phyloP scores from a whole-genome alignment of 1,140 invertebrate species.

The Drosophila carrolli region DNA sequence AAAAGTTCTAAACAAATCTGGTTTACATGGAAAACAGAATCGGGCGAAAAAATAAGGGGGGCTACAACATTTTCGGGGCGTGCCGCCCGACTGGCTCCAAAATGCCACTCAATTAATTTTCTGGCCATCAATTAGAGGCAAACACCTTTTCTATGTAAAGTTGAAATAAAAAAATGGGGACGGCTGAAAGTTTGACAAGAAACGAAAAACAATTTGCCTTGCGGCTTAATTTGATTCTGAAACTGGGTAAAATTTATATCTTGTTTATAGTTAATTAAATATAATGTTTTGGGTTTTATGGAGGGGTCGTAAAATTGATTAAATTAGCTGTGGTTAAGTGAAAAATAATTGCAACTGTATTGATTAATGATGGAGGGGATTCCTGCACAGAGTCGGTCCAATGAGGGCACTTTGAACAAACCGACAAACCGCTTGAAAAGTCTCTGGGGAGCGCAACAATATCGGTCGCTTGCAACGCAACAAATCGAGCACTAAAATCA shows the following conservation, averaged over 20 bases:
- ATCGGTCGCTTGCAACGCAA: constrained; percentile 42
- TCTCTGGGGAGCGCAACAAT: constrained; percentile 15
- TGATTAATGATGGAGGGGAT: neutral
- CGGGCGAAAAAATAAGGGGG: constrained; percentile 14
- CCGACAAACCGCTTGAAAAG: neutral
- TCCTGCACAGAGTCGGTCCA: neutral
- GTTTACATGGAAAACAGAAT: constrained; percentile 42
- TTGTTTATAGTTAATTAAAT: constrained; percentile 65
- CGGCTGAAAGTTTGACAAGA: constrained; percentile 50
- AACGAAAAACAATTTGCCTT: constrained; percentile 49
- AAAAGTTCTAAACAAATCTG: constrained; percentile 52
- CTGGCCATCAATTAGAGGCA: constrained; percentile 62
- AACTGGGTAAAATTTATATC: constrained; percentile 38
- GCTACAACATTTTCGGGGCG: constrained; percentile 26
- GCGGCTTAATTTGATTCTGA: constrained; percentile 40
- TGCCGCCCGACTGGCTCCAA: constrained; percentile 32
- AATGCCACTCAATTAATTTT: constrained; percentile 68
- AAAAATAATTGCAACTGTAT: constrained; percentile 26
- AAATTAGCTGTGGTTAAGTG: constrained; percentile 36
- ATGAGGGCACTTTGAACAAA: neutral
- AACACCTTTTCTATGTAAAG: constrained; percentile 75
- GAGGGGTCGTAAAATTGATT: constrained; percentile 20
- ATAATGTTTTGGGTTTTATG: constrained; percentile 11
- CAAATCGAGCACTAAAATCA: constrained; percentile 72
- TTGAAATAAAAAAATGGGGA: constrained; percentile 14